phyloP scores from a whole-genome alignment of 2,888 invertebrate genomes.

The Epistrophe eligans region DNA sequence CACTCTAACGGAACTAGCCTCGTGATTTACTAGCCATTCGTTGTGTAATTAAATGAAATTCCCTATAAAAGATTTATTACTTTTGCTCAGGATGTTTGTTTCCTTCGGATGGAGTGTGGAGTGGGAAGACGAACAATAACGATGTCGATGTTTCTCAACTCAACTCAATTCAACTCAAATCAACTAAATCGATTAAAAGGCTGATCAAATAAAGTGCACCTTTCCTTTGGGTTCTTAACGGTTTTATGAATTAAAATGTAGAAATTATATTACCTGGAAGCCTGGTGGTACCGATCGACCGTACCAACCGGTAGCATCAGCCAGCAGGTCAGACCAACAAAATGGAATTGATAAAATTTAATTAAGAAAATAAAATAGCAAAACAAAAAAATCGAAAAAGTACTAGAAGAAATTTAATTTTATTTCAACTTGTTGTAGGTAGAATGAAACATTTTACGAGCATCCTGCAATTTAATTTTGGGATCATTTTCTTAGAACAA shows the following conservation, averaged over 20 bases:
- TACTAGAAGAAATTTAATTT: constrained; percentile 58
- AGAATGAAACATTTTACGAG: constrained; percentile 61
- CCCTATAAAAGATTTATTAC: constrained; percentile 66
- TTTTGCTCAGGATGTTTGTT: constrained; percentile 39
- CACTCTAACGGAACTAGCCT: constrained; percentile 59
- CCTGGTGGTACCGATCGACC: background rate
- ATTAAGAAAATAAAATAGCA: constrained; percentile 51
- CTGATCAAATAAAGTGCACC: constrained; percentile 57
- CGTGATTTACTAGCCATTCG: constrained; percentile 55
- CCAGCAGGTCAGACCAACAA: background rate
- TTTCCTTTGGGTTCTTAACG: constrained; percentile 37
- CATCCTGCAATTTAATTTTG: constrained; percentile 52
- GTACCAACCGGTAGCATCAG: background rate
- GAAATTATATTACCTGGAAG: constrained; percentile 57
- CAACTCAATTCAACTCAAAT: constrained; percentile 17
- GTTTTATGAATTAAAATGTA: constrained; percentile 60
- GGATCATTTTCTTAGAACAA: constrained; percentile 49
- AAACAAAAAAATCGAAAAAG: background rate
- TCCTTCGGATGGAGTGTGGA: background rate
- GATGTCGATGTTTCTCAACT: constrained; percentile 16
- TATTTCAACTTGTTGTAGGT: constrained; percentile 37
- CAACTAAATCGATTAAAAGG: constrained; percentile 61
- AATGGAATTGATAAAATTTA: constrained; percentile 69
- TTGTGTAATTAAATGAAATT: constrained; percentile 72
- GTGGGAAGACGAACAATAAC: constrained; percentile 8